Base-by-base conservation (phyloP, 2,888 invertebrate genomes). In the Eristalis arbustorum region DNA sequence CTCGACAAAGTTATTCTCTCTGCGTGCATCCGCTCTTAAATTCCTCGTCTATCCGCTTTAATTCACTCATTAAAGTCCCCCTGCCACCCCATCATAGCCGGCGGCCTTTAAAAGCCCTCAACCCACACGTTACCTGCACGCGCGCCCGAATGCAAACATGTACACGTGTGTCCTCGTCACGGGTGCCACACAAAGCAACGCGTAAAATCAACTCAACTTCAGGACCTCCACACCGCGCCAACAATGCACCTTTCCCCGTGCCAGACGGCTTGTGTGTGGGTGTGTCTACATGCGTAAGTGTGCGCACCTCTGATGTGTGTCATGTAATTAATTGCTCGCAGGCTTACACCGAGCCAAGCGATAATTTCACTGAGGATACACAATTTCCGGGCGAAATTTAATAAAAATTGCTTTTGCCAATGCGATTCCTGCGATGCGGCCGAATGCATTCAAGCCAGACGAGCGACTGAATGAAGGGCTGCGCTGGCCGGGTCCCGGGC, bases 391-490 rank as follows among this genome's bases (percentile, higher is more conserved):
- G 57, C 14, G 72, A 77, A 85, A 73, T 81, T 81, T 81, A 68
- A 74, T 77, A 85, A 85, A 85, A 85, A 81, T 85, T 74, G 81
- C 81, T 61, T 81, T 85, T 81, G 13, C 56, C 73, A 76, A 37
- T 66, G 76, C 62, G 63, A 37, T 79, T 72, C 69, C 11, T n/a
- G 56, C 11, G 13, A 56, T 66, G 2, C 63, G 63, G 31, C 18
- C 18, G 8, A 18, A 18, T n/a, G n/a, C n/a, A n/a, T 18, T 13
- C 22, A 6, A 2, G n/a, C 40, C 25, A 6, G 8, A 31, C 31
- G 8, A 31, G n/a, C 40, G 5, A 6, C 25, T 25, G 34, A 18
- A 28, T 25, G 8, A 5, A 64, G 31, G 31, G 40, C 28, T 18
- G 6, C n/a, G 6, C 8, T 10, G 1, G 8, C 49, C 18, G 18